These are phyloP conservation scores for Ormyrus thymus DNA, from an alignment of 2,888 invertebrate genomes.

Conservation along the genomic window DNA sequence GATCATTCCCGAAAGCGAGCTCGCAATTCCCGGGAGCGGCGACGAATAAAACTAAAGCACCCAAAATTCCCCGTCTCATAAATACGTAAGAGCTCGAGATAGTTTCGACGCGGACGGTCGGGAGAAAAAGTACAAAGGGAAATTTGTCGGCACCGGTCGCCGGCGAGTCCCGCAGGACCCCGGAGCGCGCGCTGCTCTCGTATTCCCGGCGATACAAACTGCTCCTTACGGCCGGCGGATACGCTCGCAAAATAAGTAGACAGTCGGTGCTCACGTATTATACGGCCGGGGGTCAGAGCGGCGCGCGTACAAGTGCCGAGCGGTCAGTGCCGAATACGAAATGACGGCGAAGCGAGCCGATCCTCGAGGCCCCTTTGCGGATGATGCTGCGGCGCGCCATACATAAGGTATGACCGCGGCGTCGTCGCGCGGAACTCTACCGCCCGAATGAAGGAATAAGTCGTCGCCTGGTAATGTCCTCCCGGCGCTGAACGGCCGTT, in stretches of 20 bases:
- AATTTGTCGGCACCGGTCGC: slow-evolving; percentile 12
- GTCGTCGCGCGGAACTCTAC: slow-evolving; percentile 48
- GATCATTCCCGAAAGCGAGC: too few relatives aligned
- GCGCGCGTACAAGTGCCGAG: too few relatives aligned
- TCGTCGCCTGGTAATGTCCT: background rate
- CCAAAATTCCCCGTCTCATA: slow-evolving; percentile 17
- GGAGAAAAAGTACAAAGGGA: slow-evolving; percentile 24
- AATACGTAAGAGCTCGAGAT: slow-evolving; percentile 13
- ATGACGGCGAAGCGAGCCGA: slow-evolving; percentile 57
- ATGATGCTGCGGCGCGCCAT: slow-evolving; percentile 67
- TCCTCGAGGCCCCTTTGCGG: slow-evolving; percentile 62
- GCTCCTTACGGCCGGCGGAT: background rate
- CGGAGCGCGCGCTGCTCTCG: background rate
- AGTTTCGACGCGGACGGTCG: background rate
- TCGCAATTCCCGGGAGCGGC: background rate
- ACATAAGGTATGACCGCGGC: slow-evolving; percentile 72
- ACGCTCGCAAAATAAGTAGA: slow-evolving; percentile 36
- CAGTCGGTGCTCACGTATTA: slow-evolving; percentile 58
- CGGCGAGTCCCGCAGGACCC: slow-evolving; percentile 17
- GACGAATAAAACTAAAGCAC: background rate
- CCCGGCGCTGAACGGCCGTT: too few relatives aligned
- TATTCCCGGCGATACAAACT: slow-evolving; percentile 29
- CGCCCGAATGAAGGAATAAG: slow-evolving; percentile 36
- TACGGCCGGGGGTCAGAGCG: slow-evolving; percentile 61
- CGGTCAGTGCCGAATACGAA: slow-evolving; percentile 73